Evolutionary conservation across 2,888 invertebrate genomes (phyloP), one percentile per base, ranked within the genome.

Genomic region (Melanchra persicariae): DNA sequence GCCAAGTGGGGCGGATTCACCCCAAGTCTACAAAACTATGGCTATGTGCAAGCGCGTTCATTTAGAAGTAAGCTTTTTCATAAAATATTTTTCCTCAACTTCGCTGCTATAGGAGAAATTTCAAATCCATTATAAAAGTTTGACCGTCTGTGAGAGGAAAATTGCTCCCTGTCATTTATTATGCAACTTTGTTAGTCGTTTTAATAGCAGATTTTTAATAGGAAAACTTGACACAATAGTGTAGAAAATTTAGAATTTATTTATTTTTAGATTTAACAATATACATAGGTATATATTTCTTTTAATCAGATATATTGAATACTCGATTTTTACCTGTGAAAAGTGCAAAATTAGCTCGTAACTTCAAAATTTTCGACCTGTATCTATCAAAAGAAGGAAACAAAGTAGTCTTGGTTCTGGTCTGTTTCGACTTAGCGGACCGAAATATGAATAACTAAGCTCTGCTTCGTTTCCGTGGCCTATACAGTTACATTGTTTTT

Each of bases 61-160:
- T 58, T 59, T 43, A 69, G 65, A 82, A 83, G 26, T 82, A 79
- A 82, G 76, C 67, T 59, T 40, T 72, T 67, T 64, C 9, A 34
- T 10, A 37, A n/a, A 10, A 22, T 47, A 64, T 68, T 63, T 68
- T 73, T 47, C 15, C 17, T 52, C 17, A 24, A 26, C 47, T 62
- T 77, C 1, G 8, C 34, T 49, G 40, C 22, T 37, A 37, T 43
- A 26, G 47, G 17, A 49, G 24, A 72, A 72, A 24, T 47, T 75
- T 24, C 6, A 26, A 26, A 22, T 7, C 26, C 34, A 47, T 69
- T 74, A 40, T 55, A 15, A 52, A 59, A 74, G 34, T 70, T 77
- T 3, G 19, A 47, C 6, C 40, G 24, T 49, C 9, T 34, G 40
- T 57, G 34, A 37, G 26, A 49, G 54, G 34, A 37, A 10, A 0